Conservation (phyloP, 2,113 vertebrate genomes). For the Centropus unirufus region DNA sequence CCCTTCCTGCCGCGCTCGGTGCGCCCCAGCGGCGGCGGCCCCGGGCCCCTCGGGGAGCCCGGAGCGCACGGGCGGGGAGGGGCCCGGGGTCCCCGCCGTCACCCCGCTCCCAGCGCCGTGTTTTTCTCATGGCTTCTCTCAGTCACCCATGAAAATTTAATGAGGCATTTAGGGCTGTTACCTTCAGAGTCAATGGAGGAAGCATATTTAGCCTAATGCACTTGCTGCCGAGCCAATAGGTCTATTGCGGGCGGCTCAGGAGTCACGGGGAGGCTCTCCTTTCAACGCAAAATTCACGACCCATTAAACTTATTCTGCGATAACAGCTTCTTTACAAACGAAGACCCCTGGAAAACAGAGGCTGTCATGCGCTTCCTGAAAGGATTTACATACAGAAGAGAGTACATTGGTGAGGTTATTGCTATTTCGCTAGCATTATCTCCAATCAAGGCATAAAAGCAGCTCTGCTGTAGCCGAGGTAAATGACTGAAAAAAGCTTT, state of each 20-base stretch:
- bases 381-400: constrained; percentile 71
- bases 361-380: constrained; percentile 68
- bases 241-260: constrained; percentile 66
- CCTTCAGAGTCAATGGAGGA: constrained; percentile 78
- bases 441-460: constrained; percentile 46
- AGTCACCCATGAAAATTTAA: constrained; percentile 82
- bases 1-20: background rate
- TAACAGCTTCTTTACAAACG: constrained; percentile 78
- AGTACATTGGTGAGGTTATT: constrained; percentile 54
- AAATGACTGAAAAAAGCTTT: constrained; percentile 38
- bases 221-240: constrained; percentile 71
- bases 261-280: constrained; percentile 70
- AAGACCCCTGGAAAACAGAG: constrained; percentile 41
- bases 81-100: background rate
- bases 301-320: constrained; percentile 81
- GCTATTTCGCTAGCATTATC: constrained; percentile 27
- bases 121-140: constrained; percentile 67
- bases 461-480: background rate
- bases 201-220: constrained; percentile 79
- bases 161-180: constrained; percentile 81
- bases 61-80: too few species aligned
- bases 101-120: constrained; percentile 16
- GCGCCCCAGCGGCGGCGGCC: too few species aligned
- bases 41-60: too few species aligned
- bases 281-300: constrained; percentile 77